Evolutionary conservation across 30 jellyfish, hydroid and myxozoan genomes (phyloP), one percentile per base, ranked within the genome.

Genomic region (Turritopsis rubra): DNA sequence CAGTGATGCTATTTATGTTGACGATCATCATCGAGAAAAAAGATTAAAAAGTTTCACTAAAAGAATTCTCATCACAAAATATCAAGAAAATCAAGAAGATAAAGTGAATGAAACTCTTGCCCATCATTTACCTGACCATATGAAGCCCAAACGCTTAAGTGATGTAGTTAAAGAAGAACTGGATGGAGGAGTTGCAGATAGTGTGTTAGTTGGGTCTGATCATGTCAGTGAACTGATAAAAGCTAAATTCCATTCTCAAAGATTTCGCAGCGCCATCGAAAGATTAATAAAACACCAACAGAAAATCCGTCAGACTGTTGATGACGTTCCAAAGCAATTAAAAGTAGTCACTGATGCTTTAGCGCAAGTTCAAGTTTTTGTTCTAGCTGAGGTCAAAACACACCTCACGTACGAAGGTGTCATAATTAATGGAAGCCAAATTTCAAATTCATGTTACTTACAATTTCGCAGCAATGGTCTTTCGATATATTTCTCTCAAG

Each of bases 251-350:
- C 71, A 75, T 1, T 53, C 87, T 30, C 73, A 41, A 25, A 90
- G 71, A 52, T 84, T 89, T 73, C 75, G 77, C 30, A 28, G 23
- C n/a, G 66, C 86, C 28, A 31, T 89, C 66, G 66, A 84, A 22
- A 89, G 96, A 23, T 84, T 89, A 7, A 19, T 89, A 53, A 53
- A 24, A 73, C 96, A 89, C 53, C 85, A 89, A 29, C 21, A 18
- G 28, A 60, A 23, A 68, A 23, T n/a, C 17, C 28, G 77, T 68
- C 31, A 23, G 19, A 27, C 28, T 23, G 28, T 27, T n/a, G 30
- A 27, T 27, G 30, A n/a, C 8, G 77, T n/a, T 27, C 17, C 77
- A 9, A 68, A 68, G 21, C 60, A 41, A 5, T n/a, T 68, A 9
- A 27, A 23, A 27, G 28, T n/a, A 16, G 30, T 68, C 77, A 68